Conservation (phyloP, 2,113 vertebrate species). For the Lophius piscatorius region DNA sequence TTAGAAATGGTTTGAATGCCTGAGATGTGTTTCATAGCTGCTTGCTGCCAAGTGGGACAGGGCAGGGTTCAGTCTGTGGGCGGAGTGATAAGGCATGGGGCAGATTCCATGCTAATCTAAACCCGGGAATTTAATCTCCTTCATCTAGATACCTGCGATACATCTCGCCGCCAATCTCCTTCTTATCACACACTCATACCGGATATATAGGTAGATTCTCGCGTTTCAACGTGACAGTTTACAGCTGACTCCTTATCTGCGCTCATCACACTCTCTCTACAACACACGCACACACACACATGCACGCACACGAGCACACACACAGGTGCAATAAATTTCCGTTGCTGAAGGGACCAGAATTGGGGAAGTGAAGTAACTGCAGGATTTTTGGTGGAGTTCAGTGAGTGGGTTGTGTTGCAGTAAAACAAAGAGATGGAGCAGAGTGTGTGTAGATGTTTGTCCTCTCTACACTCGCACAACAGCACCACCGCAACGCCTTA, state of each 20-base stretch:
- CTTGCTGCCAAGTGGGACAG: conserved; percentile 56
- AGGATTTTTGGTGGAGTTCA: no score
- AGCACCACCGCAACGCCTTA: no score
- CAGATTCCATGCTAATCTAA: conserved; percentile 69
- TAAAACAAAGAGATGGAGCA: no score
- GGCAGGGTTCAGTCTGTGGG: conserved; percentile 55
- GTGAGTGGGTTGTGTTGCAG: no score
- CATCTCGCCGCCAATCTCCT: conserved; percentile 62
- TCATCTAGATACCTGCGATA: conserved; percentile 67
- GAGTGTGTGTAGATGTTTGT: no score
- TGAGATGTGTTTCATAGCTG: conserved; percentile 16
- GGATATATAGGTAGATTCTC: conserved; percentile 50
- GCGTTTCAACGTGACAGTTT: conserved; percentile 40
- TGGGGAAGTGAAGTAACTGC: no score
- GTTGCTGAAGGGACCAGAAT: no score
- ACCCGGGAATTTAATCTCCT: conserved; percentile 56
- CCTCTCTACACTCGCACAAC: no score
- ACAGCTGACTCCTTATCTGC: conserved; percentile 53
- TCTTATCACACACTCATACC: conserved; percentile 34
- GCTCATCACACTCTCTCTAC: conserved; percentile 14
- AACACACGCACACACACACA: conserved; percentile 20
- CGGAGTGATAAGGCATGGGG: conserved; percentile 59
- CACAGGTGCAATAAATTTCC: no score
- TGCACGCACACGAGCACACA: conserved; percentile 25
- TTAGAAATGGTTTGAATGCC: conserved; percentile 12